Base-by-base conservation (phyloP, 1,140 invertebrate species). In the Anadara kagoshimensis region DNA sequence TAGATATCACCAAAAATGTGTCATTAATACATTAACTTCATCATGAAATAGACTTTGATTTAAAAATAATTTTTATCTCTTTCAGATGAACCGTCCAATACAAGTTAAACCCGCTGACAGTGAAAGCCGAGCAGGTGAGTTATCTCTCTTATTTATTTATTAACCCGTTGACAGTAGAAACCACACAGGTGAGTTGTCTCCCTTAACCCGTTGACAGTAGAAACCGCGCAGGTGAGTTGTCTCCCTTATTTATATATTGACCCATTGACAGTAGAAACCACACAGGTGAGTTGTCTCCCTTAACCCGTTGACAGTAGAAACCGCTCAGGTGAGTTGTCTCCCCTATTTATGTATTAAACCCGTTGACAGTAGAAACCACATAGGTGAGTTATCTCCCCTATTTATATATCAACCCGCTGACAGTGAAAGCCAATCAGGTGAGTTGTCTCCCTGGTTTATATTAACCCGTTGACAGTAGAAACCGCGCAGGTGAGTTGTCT, bases 31-130 rank as follows among this genome's bases (percentile, higher is more conserved):
- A n/a, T n/a, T n/a, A n/a, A n/a, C n/a, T n/a, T n/a, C n/a, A n/a
- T n/a, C n/a, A n/a, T n/a, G n/a, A n/a, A n/a, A n/a, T n/a, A n/a
- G n/a, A n/a, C n/a, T n/a, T n/a, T n/a, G n/a, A n/a, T n/a, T 36
- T 36, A n/a, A 22, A 59, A 36, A 67, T 22, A 24, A 14, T 58
- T 18, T 47, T 59, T 70, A 8, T 83, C 65, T 36, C 57, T 83
- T 81, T 43, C 93, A 99, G 97, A 99, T 99, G 97, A 97, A 98
- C 88, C 96, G 98, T 92, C 97, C 97, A 43, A 98, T 99, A 79
- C 98, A 99, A 90, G 98, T 99, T 94, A 99, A 99, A 90, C 98
- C 98, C 54, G 98, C 98, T 76, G 98, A 99, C 90, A 98, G 96
- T 88, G 98, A 99, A 91, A 99, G 98, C 87, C 94, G 97, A 91